Conservation (phyloP, 2,113 vertebrate species). For the Pelobates fuscus region DNA sequence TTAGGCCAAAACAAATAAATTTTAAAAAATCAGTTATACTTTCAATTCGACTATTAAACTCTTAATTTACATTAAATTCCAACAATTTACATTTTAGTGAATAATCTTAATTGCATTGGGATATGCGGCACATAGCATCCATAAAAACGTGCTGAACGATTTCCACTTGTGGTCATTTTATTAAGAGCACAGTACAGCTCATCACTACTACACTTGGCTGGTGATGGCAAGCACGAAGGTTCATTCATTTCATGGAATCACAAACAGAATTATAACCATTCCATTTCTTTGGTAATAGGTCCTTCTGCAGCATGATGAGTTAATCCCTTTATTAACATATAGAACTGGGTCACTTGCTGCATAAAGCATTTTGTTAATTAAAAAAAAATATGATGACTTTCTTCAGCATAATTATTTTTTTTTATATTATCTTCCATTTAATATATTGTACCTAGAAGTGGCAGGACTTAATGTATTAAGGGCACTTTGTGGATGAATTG, state of each 20-base stretch:
- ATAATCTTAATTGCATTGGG: too few species aligned
- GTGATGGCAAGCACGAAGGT: not conserved
- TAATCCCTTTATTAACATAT: not conserved
- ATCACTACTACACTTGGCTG: too few species aligned
- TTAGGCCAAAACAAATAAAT: too few species aligned
- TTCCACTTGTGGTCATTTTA: too few species aligned
- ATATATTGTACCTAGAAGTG: not conserved
- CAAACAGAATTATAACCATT: not conserved
- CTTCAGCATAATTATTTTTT: not conserved
- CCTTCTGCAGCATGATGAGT: not conserved
- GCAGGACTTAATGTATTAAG: not conserved
- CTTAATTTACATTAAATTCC: too few species aligned
- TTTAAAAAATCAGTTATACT: too few species aligned
- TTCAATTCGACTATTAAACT: too few species aligned
- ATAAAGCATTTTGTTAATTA: not conserved
- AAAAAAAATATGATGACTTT: not conserved
- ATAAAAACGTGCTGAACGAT: too few species aligned
- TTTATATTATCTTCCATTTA: not conserved
- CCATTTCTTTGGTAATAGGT: not conserved
- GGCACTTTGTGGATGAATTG: not conserved
- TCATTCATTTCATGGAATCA: not conserved
- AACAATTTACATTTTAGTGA: too few species aligned
- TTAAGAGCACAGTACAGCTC: too few species aligned
- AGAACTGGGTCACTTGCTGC: not conserved
- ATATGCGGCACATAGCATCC: too few species aligned